Evolutionary conservation across 2,113 vertebrate species (phyloP), one percentile per base, ranked within the genome.

Genomic region (Dunckerocampus dactyliophorus): DNA sequence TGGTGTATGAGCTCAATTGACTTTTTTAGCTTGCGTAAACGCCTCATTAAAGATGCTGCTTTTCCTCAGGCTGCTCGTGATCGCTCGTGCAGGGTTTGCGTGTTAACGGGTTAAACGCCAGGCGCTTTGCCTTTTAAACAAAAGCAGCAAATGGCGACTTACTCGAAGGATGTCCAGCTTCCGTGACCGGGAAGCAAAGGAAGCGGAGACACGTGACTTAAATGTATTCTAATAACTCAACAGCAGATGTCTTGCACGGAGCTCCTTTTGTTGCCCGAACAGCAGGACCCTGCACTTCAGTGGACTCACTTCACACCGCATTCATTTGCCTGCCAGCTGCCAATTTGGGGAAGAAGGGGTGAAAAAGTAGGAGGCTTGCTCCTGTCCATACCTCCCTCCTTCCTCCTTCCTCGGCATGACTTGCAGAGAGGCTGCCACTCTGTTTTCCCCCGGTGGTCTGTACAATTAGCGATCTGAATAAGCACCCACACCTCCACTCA

Each of bases 241-340:
- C 84, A 92, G 92, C 95, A 97, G 94, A 95, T 95, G 94, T 92
- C 92, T 94, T 90, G 90, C 91, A 90, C 88, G 91, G 91, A 92
- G 92, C 92, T 74, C 89, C 89, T 92, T 43, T 91, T 91, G 92
- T 92, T 92, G 90, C 89, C 72, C 82, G 91, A 96, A 92, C 93
- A 95, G 93, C 93, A 93, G 93, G 93, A 92, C 92, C 89, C 91
- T 92, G 89, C 91, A 92, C 88, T 88, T 89, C 88, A 87, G 82
- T 91, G 86, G 89, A 88, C 88, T 95, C 90, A 93, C 91, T 92
- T 95, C 92, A 88, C 90, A 93, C 93, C 82, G 91, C 92, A 95
- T 94, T 92, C 92, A 90, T 94, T 91, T 92, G 91, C 88, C 92
- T 80, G 87, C 92, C 94, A 97, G 93, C 92, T 96, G 94, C 93